Conservation (phyloP, 53 echinoderm and acorn worm species). For the Stichopus horrens region DNA sequence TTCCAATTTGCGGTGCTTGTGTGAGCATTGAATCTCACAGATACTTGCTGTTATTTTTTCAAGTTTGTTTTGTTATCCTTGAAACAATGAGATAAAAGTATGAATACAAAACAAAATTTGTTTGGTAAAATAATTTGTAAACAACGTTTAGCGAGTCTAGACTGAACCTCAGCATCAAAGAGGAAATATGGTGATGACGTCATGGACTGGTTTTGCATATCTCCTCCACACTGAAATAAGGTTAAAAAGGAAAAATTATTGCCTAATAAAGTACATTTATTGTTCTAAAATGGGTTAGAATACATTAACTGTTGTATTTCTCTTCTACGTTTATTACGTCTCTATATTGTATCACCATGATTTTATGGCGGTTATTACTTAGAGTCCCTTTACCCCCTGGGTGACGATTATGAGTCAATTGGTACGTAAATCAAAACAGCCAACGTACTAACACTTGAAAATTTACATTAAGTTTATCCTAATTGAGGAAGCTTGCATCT, state of each 20-base stretch:
- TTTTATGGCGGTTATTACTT: neutral
- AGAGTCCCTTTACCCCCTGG: neutral
- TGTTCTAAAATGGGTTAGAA: neutral
- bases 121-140: no score
- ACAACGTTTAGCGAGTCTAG: no score
- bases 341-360: neutral
- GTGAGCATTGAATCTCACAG: no score
- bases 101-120: no score
- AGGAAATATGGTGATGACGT: neutral
- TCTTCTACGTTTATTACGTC: neutral
- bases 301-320: neutral
- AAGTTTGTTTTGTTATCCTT: no score
- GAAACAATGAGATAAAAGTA: no score
- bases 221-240: neutral
- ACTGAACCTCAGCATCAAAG: no score
- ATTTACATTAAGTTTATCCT: no score
- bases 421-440: neutral
- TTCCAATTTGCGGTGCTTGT: no score
- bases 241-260: neutral
- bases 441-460: no score
- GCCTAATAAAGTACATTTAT: neutral
- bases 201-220: neutral
- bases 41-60: no score
- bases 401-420: neutral
- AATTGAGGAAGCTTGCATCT: no score